Percentiles rank a stretch among this genome's conserved stretches.
phyloP scores from a whole-genome alignment of 2,113 vertebrate species.

The Anguilla rostrata region DNA sequence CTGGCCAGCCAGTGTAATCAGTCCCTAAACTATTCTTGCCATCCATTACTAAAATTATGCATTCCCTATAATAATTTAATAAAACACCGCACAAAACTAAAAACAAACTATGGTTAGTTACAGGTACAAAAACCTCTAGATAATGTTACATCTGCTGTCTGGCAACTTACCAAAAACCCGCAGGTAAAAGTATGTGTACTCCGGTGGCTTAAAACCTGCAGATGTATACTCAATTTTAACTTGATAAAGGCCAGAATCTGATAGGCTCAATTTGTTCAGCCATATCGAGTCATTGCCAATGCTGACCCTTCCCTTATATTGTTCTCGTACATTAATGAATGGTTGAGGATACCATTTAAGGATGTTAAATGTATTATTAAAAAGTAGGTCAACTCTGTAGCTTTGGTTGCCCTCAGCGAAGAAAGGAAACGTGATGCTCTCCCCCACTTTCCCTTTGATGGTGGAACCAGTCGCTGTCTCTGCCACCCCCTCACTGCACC shows the following conservation, averaged over 20 bases:
- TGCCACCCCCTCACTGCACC: too few species aligned
- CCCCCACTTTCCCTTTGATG: background rate
- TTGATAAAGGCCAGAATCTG: background rate
- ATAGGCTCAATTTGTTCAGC: background rate
- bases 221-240: background rate
- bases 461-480: background rate
- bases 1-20: too few species aligned
- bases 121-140: background rate
- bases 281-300: background rate
- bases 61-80: background rate
- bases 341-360: background rate
- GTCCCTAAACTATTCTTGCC: too few species aligned
- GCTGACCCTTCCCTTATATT: background rate
- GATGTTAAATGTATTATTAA: background rate
- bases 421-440: conserved; percentile 1
- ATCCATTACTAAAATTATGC: background rate
- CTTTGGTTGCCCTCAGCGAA: background rate
- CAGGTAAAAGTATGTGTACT: background rate
- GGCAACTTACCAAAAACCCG: conserved; percentile 5
- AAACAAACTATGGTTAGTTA: background rate
- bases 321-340: background rate
- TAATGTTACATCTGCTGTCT: background rate
- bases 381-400: background rate
- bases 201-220: background rate
- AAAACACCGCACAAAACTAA: background rate